These are phyloP conservation scores for Odontophorus gujanensis DNA, from an alignment of 2,113 vertebrate genomes.

Conservation along the genomic window DNA sequence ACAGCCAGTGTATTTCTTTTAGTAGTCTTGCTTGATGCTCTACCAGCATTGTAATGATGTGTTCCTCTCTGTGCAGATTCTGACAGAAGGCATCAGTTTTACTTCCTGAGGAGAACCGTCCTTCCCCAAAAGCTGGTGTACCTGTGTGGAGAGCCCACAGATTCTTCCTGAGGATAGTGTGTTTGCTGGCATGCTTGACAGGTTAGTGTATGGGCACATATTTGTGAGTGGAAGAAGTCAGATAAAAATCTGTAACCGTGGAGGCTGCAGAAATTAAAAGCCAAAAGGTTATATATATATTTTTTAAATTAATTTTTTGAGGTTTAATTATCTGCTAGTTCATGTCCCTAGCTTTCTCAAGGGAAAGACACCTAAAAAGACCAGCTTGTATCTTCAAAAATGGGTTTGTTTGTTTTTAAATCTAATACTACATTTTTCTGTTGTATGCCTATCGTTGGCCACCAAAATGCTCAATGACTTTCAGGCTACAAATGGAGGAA, in stretches of 20 bases:
- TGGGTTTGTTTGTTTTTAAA: neutral
- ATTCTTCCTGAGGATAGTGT: neutral
- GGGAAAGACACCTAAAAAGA: neutral
- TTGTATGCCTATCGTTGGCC: neutral
- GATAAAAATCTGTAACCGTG: neutral
- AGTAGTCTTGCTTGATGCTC: neutral
- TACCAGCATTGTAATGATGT: neutral
- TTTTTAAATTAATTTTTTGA: neutral
- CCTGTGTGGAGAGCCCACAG: neutral
- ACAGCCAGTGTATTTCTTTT: conserved; percentile 9
- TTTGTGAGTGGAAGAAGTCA: neutral
- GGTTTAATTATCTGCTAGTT: neutral
- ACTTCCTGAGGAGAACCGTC: neutral
- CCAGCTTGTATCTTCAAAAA: neutral
- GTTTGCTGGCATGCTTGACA: neutral
- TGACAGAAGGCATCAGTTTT: neutral
- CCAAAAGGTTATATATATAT: neutral
- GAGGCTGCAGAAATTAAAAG: neutral
- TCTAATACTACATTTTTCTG: neutral
- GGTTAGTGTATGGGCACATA: neutral
- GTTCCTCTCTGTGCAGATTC: neutral
- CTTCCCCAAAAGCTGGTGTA: neutral
- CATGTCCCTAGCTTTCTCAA: neutral
- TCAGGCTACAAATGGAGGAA: neutral
- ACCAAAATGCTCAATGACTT: neutral